Base-by-base conservation (phyloP, 2,888 invertebrate species). In the Sabellastarte sp. region DNA sequence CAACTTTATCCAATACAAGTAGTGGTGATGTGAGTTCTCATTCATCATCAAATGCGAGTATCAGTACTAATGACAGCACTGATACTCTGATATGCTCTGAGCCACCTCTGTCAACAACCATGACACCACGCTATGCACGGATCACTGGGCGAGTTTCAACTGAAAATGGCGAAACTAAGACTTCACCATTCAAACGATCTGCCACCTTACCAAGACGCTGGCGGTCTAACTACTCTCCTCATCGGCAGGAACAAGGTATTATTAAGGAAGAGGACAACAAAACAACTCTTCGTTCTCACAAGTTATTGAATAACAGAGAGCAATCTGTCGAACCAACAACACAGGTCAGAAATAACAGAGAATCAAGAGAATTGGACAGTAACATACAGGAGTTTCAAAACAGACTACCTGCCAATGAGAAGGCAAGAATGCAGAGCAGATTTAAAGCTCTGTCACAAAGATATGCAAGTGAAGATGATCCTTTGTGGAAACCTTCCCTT, bases 391-490 rank as follows among this genome's bases (percentile, higher is more conserved):
- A 41, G 10, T 20, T 15, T 20, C 10, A 15, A 10, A 41, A 41
- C 10, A 10, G 20, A 10, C 20, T 41, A 41, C 20, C 41, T 20
- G 41, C 10, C 41, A 20, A 41, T 10, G 41, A 41, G 10, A 41
- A 41, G 41, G 10, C 41, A 41, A 10, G 41, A 20, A 41, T 10
- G 20, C 10, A 20, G 41, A 41, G 41, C 41, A 32, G 63, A 2
- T 61, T 69, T 32, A 50, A 60, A 29, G 30, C 55, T 4, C 32
- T 69, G 30, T 59, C 64, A 3, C 28, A 57, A 15, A 15, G 10
- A 2, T 64, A 52, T 51, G 29, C 20, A 2, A 33, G 31, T 29
- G n/a, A 32, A n/a, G 59, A 63, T 29, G 33, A 63, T 32, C 61
- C 32, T 30, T 52, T 20, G 26, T 32, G 50, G n/a, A 32, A 59